Base-by-base conservation (phyloP, 1,140 invertebrate genomes). In the Cotesia chilonis region DNA sequence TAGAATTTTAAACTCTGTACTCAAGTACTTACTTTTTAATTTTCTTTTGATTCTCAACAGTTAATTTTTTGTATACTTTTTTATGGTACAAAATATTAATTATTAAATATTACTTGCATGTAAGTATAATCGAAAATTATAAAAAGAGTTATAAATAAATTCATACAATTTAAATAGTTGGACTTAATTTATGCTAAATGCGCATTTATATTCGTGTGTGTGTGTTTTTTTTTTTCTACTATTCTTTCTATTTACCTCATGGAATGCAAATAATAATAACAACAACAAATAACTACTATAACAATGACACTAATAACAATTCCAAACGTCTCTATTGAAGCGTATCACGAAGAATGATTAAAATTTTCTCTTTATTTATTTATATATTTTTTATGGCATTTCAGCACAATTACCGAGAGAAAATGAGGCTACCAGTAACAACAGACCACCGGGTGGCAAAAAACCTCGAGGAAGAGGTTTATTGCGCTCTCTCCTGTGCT, bases 401-500 rank as follows among this genome's bases (percentile, higher is more conserved):
- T n/a, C 67, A 87, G 85, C 79, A 72, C 85, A 87, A 81, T 75
- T 87, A 79, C 83, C 86, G 85, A 78, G 88, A 84, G 83, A 90
- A 77, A 82, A 86, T 88, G 80, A 85, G 76, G 76, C 77, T 68
- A 79, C 80, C 70, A 82, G 77, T 79, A 85, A 85, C 71, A 80
- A 85, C 71, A 80, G 79, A 77, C 74, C 84, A 51, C 68, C 82
- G 14, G 78, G 78, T 55, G 79, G 82, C 51, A 87, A 87, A 72
- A 94, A 93, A 84, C 92, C 93, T 79, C 88, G 90, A 57, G 88
- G 91, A 74, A 90, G 93, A 70, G 92, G 95, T 70, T 91, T 97
- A 78, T 86, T 97, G 68, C 92, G 93, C 77, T 94, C 94, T 36
- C 87, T 97, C 75, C 88, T 97, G 60, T 97, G 95, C 87, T 97